phyloP scores from a whole-genome alignment of 2,888 invertebrate genomes.

The Megaustenia siamemsis region DNA sequence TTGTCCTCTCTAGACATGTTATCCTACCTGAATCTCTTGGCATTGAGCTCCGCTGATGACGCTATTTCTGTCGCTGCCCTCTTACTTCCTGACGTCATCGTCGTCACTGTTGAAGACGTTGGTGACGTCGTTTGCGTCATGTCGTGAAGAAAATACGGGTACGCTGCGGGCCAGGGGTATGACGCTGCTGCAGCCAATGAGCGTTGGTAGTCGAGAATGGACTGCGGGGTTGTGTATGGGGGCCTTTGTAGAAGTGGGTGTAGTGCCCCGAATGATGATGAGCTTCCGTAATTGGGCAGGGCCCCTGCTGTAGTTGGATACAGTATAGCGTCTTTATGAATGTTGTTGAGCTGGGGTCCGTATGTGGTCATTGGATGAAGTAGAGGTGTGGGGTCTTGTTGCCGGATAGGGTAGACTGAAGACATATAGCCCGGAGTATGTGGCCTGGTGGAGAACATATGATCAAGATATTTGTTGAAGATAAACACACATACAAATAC shows the following conservation, averaged over 20 bases:
- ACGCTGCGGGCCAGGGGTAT: conserved; percentile 30
- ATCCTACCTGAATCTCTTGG: conserved; percentile 55
- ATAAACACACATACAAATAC: too few species aligned
- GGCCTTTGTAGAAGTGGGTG: conserved; percentile 52
- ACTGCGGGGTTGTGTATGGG: conserved; percentile 37
- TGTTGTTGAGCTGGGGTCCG: conserved; percentile 42
- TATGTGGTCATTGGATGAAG: conserved; percentile 58
- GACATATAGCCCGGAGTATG: conserved; percentile 29
- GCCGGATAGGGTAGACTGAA: conserved; percentile 42
- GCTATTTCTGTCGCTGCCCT: conserved; percentile 56
- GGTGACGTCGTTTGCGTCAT: background rate
- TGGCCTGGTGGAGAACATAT: conserved; percentile 19
- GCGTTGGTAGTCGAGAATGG: conserved; percentile 56
- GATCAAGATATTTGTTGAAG: too few species aligned
- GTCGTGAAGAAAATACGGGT: conserved; percentile 46
- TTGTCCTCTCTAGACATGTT: too few species aligned
- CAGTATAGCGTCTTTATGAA: conserved; percentile 56
- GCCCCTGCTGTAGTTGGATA: conserved; percentile 55
- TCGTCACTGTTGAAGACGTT: conserved; percentile 28
- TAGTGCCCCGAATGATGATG: conserved; percentile 53
- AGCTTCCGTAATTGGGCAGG: conserved; percentile 40
- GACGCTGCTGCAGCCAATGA: conserved; percentile 35
- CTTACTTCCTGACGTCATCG: conserved; percentile 41
- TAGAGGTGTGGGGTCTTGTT: conserved; percentile 49
- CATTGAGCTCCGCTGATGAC: conserved; percentile 52